Conservation (phyloP, 2,113 vertebrate genomes). For the Malurus alboscapulatus region DNA sequence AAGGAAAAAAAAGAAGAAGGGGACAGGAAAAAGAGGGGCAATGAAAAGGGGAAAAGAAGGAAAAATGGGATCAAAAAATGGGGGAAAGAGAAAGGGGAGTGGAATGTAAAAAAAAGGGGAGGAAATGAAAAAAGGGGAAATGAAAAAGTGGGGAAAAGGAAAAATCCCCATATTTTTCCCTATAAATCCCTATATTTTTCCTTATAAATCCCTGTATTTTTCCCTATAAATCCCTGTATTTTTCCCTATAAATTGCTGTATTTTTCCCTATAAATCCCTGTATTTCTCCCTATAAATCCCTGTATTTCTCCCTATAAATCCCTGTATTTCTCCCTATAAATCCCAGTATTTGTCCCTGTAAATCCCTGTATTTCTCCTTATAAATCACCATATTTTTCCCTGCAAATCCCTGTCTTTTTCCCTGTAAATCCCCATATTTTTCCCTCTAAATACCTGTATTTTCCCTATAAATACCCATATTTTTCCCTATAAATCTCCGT, state of each 20-base stretch:
- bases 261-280: not conserved
- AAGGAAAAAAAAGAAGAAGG: fast-evolving
- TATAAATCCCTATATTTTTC: too few relatives aligned
- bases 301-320: not conserved
- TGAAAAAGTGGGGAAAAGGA: not conserved
- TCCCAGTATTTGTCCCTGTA: not conserved
- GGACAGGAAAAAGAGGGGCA: not conserved
- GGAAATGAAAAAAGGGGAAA: fast-evolving
- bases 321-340: fast-evolving
- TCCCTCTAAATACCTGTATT: too few relatives aligned
- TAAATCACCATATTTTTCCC: too few relatives aligned
- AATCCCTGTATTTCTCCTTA: not conserved
- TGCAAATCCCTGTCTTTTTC: not conserved
- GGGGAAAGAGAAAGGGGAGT: fast-evolving
- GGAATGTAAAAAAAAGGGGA: not conserved
- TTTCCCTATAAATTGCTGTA: not conserved
- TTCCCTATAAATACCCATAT: not conserved
- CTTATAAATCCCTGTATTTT: not conserved
- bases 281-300: too few relatives aligned
- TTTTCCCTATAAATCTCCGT: not conserved
- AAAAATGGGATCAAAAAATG: not conserved
- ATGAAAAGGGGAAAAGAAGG: too few relatives aligned
- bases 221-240: not conserved
- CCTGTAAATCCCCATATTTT: not conserved
- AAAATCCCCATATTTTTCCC: too few relatives aligned